Conservation (phyloP, 2,888 invertebrate genomes). For the Sabellastarte sp. region DNA sequence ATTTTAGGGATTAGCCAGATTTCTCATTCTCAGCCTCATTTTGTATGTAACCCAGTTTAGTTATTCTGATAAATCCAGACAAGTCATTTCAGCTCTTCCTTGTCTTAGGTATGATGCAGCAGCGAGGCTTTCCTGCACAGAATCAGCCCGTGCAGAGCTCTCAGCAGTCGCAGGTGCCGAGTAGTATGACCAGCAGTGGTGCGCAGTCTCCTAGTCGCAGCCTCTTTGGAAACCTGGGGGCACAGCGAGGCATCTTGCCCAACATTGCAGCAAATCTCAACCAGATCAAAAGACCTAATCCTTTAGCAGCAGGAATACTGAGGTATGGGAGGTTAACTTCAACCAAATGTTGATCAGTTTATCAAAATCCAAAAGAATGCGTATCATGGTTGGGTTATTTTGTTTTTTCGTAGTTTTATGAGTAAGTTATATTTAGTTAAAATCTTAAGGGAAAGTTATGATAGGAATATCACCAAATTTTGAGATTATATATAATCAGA, state of each 20-base stretch:
- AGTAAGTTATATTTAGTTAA: no score
- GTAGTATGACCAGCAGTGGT: neutral
- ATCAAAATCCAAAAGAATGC: no score
- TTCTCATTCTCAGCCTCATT: neutral
- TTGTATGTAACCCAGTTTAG: no score
- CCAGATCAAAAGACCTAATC: conserved; percentile 13
- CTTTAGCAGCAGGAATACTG: conserved; percentile 14
- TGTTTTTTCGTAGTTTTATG: no score
- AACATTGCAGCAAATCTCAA: conserved; percentile 6
- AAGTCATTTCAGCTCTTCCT: no score
- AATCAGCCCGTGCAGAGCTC: neutral
- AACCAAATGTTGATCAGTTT: no score
- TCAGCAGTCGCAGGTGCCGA: neutral
- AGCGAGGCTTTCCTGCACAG: neutral
- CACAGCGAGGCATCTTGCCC: conserved; percentile 16
- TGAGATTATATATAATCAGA: no score
- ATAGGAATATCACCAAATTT: no score
- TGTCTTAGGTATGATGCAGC: neutral
- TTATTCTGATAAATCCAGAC: no score
- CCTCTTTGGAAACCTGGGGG: conserved; percentile 6
- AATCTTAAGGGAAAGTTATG: no score
- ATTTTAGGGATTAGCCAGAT: no score
- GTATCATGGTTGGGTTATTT: no score
- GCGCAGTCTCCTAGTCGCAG: neutral
- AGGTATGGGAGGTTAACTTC: conserved; percentile 8